These are phyloP conservation scores for Heliopora coerulea DNA, from an alignment of 92 coral and sea anemone genomes.

Conservation along the genomic window DNA sequence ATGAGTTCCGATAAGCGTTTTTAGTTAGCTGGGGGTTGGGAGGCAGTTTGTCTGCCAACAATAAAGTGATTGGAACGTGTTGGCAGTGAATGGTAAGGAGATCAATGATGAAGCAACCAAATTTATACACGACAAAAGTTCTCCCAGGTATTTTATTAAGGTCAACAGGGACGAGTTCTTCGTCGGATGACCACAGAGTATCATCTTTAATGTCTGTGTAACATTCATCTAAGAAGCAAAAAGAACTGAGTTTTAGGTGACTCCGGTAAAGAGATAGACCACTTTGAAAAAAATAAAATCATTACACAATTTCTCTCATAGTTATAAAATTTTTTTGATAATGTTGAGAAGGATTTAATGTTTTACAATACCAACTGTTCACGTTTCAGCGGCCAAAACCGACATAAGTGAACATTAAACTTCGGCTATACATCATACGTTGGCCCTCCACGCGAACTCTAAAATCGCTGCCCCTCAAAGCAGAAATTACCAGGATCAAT, in stretches of 20 bases:
- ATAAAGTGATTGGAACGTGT: slow-evolving; percentile 88
- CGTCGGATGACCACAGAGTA: slow-evolving; percentile 89
- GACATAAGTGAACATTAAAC: too few species aligned
- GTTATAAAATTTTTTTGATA: too few species aligned
- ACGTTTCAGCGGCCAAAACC: too few species aligned
- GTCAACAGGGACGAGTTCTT: slow-evolving; percentile 90
- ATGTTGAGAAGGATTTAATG: too few species aligned
- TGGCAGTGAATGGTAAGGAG: slow-evolving; percentile 92
- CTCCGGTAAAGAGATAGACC: too few species aligned
- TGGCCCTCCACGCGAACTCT: too few species aligned
- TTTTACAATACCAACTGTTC: too few species aligned
- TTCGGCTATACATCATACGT: too few species aligned
- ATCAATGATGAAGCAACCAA: slow-evolving; percentile 92
- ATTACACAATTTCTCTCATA: too few species aligned
- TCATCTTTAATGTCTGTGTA: slow-evolving; percentile 99
- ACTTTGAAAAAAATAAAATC: too few species aligned
- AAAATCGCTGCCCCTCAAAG: too few species aligned
- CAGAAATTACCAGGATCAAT: too few species aligned
- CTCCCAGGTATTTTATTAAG: slow-evolving; percentile 86
- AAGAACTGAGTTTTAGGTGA: background rate
- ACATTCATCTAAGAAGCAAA: slow-evolving; percentile 60
- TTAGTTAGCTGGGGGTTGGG: slow-evolving; percentile 83
- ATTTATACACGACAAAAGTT: slow-evolving; percentile 91
- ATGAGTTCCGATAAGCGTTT: slow-evolving; percentile 96
- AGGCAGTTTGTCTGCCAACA: slow-evolving; percentile 93